Base-by-base conservation (phyloP, 2,888 invertebrate species). In the Leptinotarsa juncta region DNA sequence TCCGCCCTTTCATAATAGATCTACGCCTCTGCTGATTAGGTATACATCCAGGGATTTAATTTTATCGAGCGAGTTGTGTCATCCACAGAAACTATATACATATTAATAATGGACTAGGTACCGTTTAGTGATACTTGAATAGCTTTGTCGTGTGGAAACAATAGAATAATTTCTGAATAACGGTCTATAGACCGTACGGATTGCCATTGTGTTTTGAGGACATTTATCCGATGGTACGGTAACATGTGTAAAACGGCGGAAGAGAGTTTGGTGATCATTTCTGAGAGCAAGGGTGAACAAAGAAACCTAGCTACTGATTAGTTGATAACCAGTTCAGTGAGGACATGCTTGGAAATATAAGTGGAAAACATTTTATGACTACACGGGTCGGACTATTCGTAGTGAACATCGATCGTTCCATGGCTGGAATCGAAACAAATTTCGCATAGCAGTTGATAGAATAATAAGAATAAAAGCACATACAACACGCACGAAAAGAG, bases 61-160 rank as follows among this genome's bases (percentile, higher is more conserved):
- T 75, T 65, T 70, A 77, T 67, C 70, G 67, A 73, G 53, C 72
- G 67, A 57, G 70, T 66, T 70, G 67, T 73, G 76, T 78, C 76
- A 76, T 74, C 73, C 62, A 65, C 78, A 76, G 78, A 71, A 78
- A 76, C 70, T 74, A 51, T 67, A 76, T 76, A 71, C 74, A 74
- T 78, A 72, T 72, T 74, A 65, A 70, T 74, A 74, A 74, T 51
- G 66, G 68, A 42, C 10, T 42, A 42, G 65, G 53, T 60, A 73
- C 42, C 65, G 76, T 69, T 74, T 51, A 67, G 69, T 69, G 78
- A 78, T 73, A 73, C 67, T 73, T 73, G 70, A 78, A 76, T 72
- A 70, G 67, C 74, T 76, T 72, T 73, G 49, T 65, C 70, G 62
- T 57, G 23, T 53, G 67, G 51, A 66, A 71, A 78, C 75, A 75